Evolutionary conservation across 2,888 invertebrate genomes (phyloP).

Genomic region (Ophonus ardosiacus): DNA sequence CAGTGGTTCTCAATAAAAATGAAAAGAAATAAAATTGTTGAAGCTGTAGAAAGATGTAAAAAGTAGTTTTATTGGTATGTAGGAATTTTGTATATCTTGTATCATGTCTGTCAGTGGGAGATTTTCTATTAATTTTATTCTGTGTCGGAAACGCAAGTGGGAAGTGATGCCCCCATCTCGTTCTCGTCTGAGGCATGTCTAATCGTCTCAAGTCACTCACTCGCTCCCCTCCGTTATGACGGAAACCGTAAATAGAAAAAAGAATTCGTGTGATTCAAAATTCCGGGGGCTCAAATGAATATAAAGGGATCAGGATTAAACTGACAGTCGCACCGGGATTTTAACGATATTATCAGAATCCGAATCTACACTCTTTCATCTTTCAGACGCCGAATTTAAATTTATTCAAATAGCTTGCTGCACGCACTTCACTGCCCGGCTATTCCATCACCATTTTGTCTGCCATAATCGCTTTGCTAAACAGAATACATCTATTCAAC

Average conservation of each 20-base stretch:
- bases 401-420: slow-evolving; percentile 55
- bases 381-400: slow-evolving; percentile 54
- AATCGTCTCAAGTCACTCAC: slow-evolving; percentile 28
- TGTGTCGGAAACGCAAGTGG: slow-evolving; percentile 21
- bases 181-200: slow-evolving; percentile 27
- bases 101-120: background rate
- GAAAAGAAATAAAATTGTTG: no score
- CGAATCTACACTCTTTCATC: slow-evolving; percentile 59
- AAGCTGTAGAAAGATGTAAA: no score
- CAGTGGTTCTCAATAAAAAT: no score
- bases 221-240: slow-evolving; percentile 46
- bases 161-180: background rate
- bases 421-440: background rate
- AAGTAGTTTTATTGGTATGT: background rate
- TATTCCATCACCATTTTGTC: background rate
- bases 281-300: slow-evolving; percentile 57
- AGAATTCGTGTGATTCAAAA: slow-evolving; percentile 61
- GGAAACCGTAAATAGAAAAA: slow-evolving; percentile 61
- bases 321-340: slow-evolving; percentile 61
- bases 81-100: background rate
- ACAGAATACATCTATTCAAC: no score
- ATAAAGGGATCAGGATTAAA: slow-evolving; percentile 61
- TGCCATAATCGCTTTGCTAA: no score
- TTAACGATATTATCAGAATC: slow-evolving; percentile 58
- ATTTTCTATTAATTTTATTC: slow-evolving; percentile 36